Conservation (phyloP, 2,888 invertebrate species). For the Chymomyza amoena region DNA sequence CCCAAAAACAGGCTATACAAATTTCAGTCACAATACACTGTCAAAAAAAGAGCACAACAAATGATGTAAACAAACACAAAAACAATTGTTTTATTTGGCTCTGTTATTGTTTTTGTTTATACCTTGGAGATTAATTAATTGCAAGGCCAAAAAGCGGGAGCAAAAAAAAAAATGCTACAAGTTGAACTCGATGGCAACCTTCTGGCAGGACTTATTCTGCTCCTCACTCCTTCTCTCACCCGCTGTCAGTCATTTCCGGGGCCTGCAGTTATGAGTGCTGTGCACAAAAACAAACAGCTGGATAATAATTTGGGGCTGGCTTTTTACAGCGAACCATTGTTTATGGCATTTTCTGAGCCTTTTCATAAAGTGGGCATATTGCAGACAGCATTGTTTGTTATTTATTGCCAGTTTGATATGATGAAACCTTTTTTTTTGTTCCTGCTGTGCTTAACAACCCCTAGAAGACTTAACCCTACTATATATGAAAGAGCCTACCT, state of each 20-base stretch:
- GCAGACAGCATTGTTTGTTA: constrained; percentile 72
- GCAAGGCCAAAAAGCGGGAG: constrained; percentile 30
- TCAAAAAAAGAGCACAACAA: neutral
- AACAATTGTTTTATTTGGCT: constrained; percentile 14
- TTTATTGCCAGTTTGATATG: constrained; percentile 72
- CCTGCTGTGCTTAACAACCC: neutral
- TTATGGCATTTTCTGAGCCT: constrained; percentile 39
- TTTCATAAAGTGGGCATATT: constrained; percentile 63
- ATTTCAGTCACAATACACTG: neutral
- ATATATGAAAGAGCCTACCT: neutral
- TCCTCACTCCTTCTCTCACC: neutral
- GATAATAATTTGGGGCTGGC: neutral
- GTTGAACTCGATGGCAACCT: constrained; percentile 32
- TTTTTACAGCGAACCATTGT: neutral
- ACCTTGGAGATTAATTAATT: constrained; percentile 75
- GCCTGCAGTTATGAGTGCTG: constrained; percentile 56
- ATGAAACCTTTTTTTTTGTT: constrained; percentile 45
- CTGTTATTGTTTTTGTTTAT: constrained; percentile 47
- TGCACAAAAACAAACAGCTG: constrained; percentile 15
- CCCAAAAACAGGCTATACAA: neutral
- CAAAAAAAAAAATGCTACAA: constrained; percentile 52
- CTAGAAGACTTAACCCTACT: neutral
- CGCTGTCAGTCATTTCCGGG: constrained; percentile 65
- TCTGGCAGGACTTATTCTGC: neutral
- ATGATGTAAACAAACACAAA: constrained; percentile 35